Evolutionary conservation across 2,888 invertebrate genomes (phyloP), one percentile per base, ranked within the genome.

Genomic region (Epinotia bilunana): DNA sequence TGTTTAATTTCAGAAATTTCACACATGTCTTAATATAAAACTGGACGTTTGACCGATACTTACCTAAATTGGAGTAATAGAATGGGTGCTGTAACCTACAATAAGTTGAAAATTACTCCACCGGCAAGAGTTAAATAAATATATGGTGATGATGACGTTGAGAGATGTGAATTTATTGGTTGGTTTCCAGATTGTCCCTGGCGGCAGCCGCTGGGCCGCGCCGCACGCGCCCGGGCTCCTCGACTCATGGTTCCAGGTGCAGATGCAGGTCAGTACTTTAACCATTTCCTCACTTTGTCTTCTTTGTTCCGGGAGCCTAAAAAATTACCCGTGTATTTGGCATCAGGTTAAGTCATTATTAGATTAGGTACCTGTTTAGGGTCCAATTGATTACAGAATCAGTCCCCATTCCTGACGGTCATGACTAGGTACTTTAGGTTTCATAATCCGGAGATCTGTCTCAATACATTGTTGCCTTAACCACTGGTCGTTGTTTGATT

Each of bases 201-300:
- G 92, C 86, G 93, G 91, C 88, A 91, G 91, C 82, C 90, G 90
- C 86, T 91, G 92, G 91, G 91, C 90, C 82, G 85, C 88, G 79
- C 88, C 91, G 82, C 91, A 89, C 88, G 86, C 90, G 87, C 85
- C 88, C 83, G 91, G 89, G 81, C 85, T 90, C 79, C 87, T 92
- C 81, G 93, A 93, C 88, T 90, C 92, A 82, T 94, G 93, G 93
- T 89, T 92, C 88, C 93, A 92, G 88, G 92, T 79, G 79, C 79
- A 79, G 79, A 93, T 92, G 92, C 93, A 92, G 93, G 93, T 94
- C 68, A 88, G 90, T 87, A 16, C 1, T n/a, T 18, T 12, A 43
- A 20, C 58, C 20, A 16, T 23, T 23, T 60, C 18, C 3, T 20
- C 18, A 57, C 57, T 2, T 20, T 57, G 20, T 13, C 5, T 43